Evolutionary conservation across 2,113 vertebrate species (phyloP).

Genomic region (Pterocles orientalis): DNA sequence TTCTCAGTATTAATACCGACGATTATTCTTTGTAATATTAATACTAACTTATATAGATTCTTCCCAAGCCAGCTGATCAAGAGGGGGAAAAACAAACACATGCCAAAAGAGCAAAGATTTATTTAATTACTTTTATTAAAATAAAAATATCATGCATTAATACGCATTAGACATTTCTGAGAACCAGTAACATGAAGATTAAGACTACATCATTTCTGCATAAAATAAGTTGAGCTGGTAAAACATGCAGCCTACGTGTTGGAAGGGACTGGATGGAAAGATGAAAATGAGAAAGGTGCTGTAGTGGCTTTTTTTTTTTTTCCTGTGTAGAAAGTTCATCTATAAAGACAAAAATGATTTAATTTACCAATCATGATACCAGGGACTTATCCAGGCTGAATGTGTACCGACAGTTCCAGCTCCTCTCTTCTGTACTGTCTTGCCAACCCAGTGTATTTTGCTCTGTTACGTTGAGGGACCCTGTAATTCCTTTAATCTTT

Average conservation of each 20-base stretch:
- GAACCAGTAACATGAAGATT: constrained; percentile 59
- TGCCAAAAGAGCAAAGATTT: background rate
- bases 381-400: constrained; percentile 26
- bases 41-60: background rate
- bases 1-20: background rate
- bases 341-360: background rate
- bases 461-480: background rate
- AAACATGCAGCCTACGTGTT: background rate
- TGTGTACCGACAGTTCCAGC: background rate
- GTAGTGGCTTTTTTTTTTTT: background rate
- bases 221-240: constrained; percentile 48
- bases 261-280: constrained; percentile 23
- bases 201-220: constrained; percentile 45
- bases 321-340: background rate
- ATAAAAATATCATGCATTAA: constrained; percentile 71
- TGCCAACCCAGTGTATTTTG: background rate
- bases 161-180: constrained; percentile 47
- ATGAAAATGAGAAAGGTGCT: constrained; percentile 36
- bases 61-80: background rate
- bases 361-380: background rate
- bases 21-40: background rate
- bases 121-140: constrained; percentile 70
- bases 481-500: background rate
- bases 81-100: rapidly evolving
- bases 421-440: background rate